phyloP scores from a whole-genome alignment of 1,140 invertebrate species.

The Calliopsis andreniformis region DNA sequence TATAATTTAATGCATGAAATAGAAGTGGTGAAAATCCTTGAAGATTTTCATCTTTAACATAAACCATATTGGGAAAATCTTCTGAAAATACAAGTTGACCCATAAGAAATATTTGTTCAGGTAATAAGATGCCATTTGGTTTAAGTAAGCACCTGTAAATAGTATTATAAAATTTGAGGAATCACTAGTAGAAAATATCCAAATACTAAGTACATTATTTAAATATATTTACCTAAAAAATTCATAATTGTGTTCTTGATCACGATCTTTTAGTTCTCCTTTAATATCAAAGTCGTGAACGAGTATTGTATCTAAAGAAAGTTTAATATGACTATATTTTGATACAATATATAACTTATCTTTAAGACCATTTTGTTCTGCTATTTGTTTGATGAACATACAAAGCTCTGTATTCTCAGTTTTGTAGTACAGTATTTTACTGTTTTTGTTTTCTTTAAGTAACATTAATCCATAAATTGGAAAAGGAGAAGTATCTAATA shows the following conservation, averaged over 20 bases:
- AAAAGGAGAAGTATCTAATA: constrained; percentile 76
- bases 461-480: constrained; percentile 73
- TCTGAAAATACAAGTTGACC: constrained; percentile 70
- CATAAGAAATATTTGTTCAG: constrained; percentile 73
- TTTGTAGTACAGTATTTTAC: constrained; percentile 68
- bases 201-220: constrained; percentile 21
- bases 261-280: constrained; percentile 71
- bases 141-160: constrained; percentile 64
- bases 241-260: constrained; percentile 60
- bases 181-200: constrained; percentile 46
- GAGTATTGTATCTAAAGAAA: constrained; percentile 63
- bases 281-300: constrained; percentile 72
- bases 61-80: constrained; percentile 72
- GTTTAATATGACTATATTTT: constrained; percentile 57
- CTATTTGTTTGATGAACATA: constrained; percentile 63
- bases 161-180: constrained; percentile 23
- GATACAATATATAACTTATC: constrained; percentile 60
- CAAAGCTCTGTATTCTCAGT: constrained; percentile 59
- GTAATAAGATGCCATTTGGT: constrained; percentile 75
- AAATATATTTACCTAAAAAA: constrained; percentile 61
- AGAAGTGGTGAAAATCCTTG: constrained; percentile 39
- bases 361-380: constrained; percentile 58
- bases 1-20: constrained; percentile 26
- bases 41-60: constrained; percentile 67
- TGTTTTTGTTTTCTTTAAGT: constrained; percentile 62